A percentile compares a stretch with the other conserved stretches of the same genome.
Evolutionary conservation across 1,140 invertebrate genomes (phyloP).

Genomic region (Phthorimaea operculella): DNA sequence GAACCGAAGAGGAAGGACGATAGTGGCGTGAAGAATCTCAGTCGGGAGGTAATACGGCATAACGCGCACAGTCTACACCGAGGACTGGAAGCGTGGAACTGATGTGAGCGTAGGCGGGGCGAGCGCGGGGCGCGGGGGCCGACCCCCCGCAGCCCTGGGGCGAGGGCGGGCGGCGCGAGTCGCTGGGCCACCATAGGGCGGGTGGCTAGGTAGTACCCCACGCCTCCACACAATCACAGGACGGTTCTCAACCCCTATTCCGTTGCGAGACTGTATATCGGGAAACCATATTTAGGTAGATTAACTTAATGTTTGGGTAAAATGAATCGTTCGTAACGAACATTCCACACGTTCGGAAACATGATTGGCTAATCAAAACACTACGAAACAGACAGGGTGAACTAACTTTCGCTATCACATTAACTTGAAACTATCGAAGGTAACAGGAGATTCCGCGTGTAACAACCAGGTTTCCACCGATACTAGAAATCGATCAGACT

Average conservation of each 20-base stretch:
- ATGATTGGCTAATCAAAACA: too few relatives aligned
- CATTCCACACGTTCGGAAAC: too few relatives aligned
- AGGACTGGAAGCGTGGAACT: slow-evolving; percentile 53
- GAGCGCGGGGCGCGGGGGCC: slow-evolving; percentile 14
- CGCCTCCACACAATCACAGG: slow-evolving; percentile 48
- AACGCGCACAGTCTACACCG: slow-evolving; percentile 48
- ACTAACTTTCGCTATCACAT: too few relatives aligned
- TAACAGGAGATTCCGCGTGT: too few relatives aligned
- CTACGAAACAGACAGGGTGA: too few relatives aligned
- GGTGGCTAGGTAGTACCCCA: neutral
- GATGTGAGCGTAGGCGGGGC: slow-evolving; percentile 26
- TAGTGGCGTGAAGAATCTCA: slow-evolving; percentile 50
- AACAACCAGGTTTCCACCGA: too few relatives aligned
- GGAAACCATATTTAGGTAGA: slow-evolving; percentile 14
- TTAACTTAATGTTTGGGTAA: neutral
- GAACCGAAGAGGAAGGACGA: slow-evolving; percentile 49
- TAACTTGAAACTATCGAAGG: too few relatives aligned
- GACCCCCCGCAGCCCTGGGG: neutral
- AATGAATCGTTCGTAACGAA: too few relatives aligned
- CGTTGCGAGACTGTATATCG: slow-evolving; percentile 14
- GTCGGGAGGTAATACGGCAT: slow-evolving; percentile 48
- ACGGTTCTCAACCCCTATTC: slow-evolving; percentile 48
- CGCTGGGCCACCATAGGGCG: slow-evolving; percentile 20
- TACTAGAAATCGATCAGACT: too few relatives aligned
- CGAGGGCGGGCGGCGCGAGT: slow-evolving; percentile 16